Percentiles rank a stretch among this genome's conserved stretches.
Conservation (phyloP, 2,113 vertebrate genomes). For the Numida meleagris region DNA sequence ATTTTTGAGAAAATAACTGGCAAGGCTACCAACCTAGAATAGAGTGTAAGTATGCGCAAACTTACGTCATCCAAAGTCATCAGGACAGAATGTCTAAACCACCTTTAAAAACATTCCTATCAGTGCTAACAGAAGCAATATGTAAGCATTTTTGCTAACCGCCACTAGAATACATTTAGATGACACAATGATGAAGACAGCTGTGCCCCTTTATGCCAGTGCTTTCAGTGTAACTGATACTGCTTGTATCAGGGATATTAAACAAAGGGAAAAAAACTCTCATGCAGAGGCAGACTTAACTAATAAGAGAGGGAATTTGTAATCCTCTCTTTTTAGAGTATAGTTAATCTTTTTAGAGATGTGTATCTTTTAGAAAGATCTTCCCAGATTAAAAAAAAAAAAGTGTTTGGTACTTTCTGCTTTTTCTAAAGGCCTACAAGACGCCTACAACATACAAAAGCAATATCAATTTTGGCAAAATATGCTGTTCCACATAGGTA, state of each 20-base stretch:
- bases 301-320: conserved; percentile 9
- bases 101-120: neutral
- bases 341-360: neutral
- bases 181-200: neutral
- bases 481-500: neutral
- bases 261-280: neutral
- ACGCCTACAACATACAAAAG: neutral
- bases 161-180: neutral
- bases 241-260: neutral
- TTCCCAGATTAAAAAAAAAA: neutral
- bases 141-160: neutral
- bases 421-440: neutral
- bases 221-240: neutral
- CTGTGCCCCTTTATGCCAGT: neutral
- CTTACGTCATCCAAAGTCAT: neutral
- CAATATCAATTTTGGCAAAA: neutral
- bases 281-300: neutral
- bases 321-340: neutral
- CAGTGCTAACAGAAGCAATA: neutral
- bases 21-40: neutral
- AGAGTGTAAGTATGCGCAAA: neutral
- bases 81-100: neutral
- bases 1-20: neutral
- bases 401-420: neutral
- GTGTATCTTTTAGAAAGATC: neutral